Percentiles rank a stretch among this genome's conserved stretches.
phyloP scores from a whole-genome alignment of 2,797 vertebrate species.

The Mus spretus region DNA sequence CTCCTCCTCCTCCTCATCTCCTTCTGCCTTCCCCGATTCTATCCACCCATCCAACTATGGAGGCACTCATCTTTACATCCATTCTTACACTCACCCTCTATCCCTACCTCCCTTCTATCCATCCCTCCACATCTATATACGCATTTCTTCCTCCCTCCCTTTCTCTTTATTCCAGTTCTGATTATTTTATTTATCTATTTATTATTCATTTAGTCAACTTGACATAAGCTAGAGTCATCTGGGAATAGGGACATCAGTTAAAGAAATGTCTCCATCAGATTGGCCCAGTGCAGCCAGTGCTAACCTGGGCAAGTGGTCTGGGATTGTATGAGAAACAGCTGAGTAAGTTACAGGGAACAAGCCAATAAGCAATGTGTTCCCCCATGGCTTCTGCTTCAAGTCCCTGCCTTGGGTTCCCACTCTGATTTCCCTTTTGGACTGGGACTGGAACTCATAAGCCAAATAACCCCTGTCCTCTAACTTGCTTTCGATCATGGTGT shows the following conservation, averaged over 20 bases:
- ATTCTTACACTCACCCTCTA: background rate
- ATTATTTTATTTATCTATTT: background rate
- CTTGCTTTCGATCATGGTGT: background rate
- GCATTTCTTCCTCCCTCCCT: background rate
- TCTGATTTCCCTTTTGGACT: background rate
- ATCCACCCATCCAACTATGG: background rate
- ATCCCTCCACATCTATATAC: too few species aligned
- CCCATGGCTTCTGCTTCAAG: background rate
- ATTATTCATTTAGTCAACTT: background rate
- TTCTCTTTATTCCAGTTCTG: background rate
- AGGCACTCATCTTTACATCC: background rate
- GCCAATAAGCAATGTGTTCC: background rate
- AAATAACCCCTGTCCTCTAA: background rate
- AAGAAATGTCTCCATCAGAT: background rate
- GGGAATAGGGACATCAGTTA: background rate
- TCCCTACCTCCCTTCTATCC: background rate
- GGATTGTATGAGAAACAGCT: background rate
- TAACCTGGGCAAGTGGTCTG: background rate
- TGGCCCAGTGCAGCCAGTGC: background rate
- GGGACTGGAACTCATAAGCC: background rate
- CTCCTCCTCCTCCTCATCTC: too few species aligned
- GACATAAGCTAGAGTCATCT: background rate
- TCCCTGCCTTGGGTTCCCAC: background rate
- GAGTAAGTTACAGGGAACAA: background rate
- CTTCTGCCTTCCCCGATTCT: background rate